phyloP scores from a whole-genome alignment of 2,888 invertebrate species.

The Lingula anatina region DNA sequence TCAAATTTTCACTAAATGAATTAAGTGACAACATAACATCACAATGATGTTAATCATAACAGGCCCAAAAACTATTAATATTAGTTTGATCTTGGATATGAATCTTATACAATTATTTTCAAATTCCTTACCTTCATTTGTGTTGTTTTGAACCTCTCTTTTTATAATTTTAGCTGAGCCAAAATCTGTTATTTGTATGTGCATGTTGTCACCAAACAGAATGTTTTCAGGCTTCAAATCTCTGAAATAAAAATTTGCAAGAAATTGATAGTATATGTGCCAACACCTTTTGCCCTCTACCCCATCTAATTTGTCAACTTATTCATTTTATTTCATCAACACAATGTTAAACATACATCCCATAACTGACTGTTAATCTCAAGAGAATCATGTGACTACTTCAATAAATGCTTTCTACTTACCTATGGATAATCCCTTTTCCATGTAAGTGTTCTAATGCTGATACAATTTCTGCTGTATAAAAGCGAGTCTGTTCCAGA shows the following conservation, averaged over 20 bases:
- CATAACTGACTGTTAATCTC: neutral
- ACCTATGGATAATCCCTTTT: conserved; percentile 83
- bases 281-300: too few species aligned
- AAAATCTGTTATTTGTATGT: conserved; percentile 94
- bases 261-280: neutral
- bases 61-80: too few species aligned
- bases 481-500: conserved; percentile 83
- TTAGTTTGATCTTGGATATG: too few species aligned
- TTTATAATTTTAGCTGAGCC: conserved; percentile 84
- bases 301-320: too few species aligned
- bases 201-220: conserved; percentile 89
- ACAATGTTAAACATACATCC: neutral
- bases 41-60: too few species aligned
- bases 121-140: neutral
- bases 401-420: too few species aligned
- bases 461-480: conserved; percentile 85
- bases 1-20: too few species aligned
- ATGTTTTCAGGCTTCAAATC: conserved; percentile 99
- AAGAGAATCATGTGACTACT: neutral
- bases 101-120: too few species aligned
- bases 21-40: too few species aligned
- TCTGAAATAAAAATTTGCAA: conserved; percentile 32
- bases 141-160: conserved; percentile 6
- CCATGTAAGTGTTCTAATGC: conserved; percentile 89
- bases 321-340: too few species aligned